These are phyloP conservation scores for Ptycholaimellus sp. DNA, from an alignment of 2,888 invertebrate genomes.

Conservation along the genomic window DNA sequence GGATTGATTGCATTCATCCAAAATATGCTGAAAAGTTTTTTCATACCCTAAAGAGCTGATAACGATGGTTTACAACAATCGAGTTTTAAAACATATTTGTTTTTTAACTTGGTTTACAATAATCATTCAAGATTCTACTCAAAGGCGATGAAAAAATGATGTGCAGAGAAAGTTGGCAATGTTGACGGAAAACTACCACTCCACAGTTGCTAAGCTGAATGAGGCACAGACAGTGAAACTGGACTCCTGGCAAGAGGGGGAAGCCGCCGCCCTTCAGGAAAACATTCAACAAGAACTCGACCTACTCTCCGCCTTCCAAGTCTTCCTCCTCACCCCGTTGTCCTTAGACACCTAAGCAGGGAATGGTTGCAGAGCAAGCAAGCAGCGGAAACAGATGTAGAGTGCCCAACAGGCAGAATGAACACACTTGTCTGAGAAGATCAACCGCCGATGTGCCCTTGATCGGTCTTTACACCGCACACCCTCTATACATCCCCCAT, in stretches of 20 bases:
- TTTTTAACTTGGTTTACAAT: no score
- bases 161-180: constrained; percentile 76
- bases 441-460: constrained; percentile 63
- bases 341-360: no score
- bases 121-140: no score
- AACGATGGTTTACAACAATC: no score
- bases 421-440: constrained; percentile 73
- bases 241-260: constrained; percentile 44
- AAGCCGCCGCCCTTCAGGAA: constrained; percentile 62
- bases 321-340: no score
- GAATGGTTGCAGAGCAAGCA: no score
- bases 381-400: constrained; percentile 90
- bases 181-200: constrained; percentile 91
- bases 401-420: constrained; percentile 73
- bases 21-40: no score
- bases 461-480: background rate
- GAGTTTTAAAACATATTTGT: no score
- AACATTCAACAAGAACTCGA: constrained; percentile 77
- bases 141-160: no score
- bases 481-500: background rate
- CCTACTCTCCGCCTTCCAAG: constrained; percentile 83
- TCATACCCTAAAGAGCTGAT: no score
- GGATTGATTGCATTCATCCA: no score
- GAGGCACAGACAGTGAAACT: constrained; percentile 62
- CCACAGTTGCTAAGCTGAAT: constrained; percentile 93